phyloP scores from a whole-genome alignment of 2,797 vertebrate species.

The Streptopelia turtur region DNA sequence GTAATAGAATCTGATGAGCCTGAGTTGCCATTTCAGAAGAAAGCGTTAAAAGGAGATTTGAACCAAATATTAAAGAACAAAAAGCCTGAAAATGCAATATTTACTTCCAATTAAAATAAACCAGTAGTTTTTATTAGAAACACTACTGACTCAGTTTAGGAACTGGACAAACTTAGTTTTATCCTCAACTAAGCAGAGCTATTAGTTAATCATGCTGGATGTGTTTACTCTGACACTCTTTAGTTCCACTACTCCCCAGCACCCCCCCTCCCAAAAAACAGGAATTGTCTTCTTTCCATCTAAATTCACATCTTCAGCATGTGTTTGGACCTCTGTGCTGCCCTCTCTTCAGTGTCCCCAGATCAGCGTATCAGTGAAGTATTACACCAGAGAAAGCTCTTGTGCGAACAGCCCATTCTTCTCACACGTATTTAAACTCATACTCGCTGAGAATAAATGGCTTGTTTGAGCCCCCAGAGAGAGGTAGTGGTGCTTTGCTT shows the following conservation, averaged over 20 bases:
- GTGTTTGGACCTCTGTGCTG: background rate
- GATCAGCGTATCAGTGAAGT: background rate
- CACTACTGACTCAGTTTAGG: background rate
- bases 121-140: background rate
- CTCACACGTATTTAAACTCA: background rate
- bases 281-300: background rate
- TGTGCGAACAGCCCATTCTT: background rate
- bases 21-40: background rate
- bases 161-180: background rate
- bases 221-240: background rate
- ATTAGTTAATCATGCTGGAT: background rate
- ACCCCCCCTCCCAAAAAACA: background rate
- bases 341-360: background rate
- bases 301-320: background rate
- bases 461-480: background rate
- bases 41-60: background rate
- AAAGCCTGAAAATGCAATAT: background rate
- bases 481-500: background rate
- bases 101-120: background rate
- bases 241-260: background rate
- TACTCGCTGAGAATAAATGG: background rate
- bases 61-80: background rate
- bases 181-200: background rate
- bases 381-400: background rate
- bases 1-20: background rate